Evolutionary conservation across 2,888 invertebrate species (phyloP), one percentile per base, ranked within the genome.

Genomic region (Seira sanloemensis): DNA sequence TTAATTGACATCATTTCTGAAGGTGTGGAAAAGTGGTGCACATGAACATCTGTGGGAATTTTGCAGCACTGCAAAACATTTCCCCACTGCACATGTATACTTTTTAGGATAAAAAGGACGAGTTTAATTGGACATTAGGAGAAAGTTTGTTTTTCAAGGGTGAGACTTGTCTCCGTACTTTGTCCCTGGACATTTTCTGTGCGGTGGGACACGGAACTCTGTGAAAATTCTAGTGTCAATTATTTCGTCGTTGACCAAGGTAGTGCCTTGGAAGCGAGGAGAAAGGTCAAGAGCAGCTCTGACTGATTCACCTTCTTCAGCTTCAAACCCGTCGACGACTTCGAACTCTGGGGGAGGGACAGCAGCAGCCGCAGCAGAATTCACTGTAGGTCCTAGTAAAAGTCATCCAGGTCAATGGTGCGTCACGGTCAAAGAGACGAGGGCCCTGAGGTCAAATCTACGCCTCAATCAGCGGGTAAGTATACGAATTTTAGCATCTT

Each of bases 401-500:
- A 82, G 84, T 46, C 68, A 89, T 74, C 89, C 89, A 50, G 89
- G 86, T 66, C 83, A 88, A 89, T 89, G 89, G 89, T 89, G 88
- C 89, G 86, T 89, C 83, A 88, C 85, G 76, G 77, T 82, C 82
- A 89, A 84, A 62, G 69, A 86, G 84, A 87, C 87, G 81, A 86
- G 85, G 87, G 88, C 85, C 86, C 88, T 82, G 80, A 85, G 86
- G 84, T 87, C 88, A 84, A 87, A 86, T 77, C 86, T 88, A 18
- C 87, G 84, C 78, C 88, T 89, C 85, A 89, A 89, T 82, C 87
- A 89, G 73, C 87, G 88, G 86, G 89, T 89, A 87, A 88, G 88
- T n/a, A 18, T 25, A 66, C 46, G 7, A 37, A 24, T 46, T 21
- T 58, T 62, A 19, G 4, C 4, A 9, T 71, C 21, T 54, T 72